Conservation (phyloP, 2,888 invertebrate genomes). For the Biston betularia region DNA sequence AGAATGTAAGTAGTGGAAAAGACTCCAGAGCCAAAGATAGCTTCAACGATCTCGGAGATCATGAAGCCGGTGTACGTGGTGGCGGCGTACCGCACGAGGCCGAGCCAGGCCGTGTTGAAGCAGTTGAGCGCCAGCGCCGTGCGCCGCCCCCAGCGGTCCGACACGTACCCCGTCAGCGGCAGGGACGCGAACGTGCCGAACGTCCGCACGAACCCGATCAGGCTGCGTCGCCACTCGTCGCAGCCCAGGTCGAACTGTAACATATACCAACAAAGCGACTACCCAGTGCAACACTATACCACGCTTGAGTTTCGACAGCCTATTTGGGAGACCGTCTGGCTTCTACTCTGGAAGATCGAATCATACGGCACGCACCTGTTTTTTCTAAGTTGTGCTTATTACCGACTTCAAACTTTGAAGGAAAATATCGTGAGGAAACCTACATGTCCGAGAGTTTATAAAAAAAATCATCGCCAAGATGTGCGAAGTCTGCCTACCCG, state of each 20-base stretch:
- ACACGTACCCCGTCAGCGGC: slow-evolving; percentile 89
- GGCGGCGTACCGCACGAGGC: slow-evolving; percentile 86
- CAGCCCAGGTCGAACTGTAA: slow-evolving; percentile 87
- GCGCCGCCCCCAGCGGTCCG: slow-evolving; percentile 90
- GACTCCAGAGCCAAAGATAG: slow-evolving; percentile 88
- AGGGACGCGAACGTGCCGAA: slow-evolving; percentile 89
- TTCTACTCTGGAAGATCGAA: too few relatives aligned
- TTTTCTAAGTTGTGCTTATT: too few relatives aligned
- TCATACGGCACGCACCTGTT: too few relatives aligned
- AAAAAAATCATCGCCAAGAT: neutral
- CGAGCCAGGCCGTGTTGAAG: slow-evolving; percentile 87
- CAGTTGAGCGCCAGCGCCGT: slow-evolving; percentile 85
- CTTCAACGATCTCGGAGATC: slow-evolving; percentile 89
- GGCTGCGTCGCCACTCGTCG: slow-evolving; percentile 89
- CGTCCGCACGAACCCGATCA: slow-evolving; percentile 90
- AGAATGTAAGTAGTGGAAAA: slow-evolving; percentile 90
- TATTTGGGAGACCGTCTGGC: too few relatives aligned
- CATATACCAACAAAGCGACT: neutral
- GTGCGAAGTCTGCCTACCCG: too few relatives aligned
- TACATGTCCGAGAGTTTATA: too few relatives aligned
- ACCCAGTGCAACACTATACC: neutral
- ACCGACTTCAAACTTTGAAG: too few relatives aligned
- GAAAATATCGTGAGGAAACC: too few relatives aligned
- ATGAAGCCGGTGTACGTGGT: slow-evolving; percentile 88
- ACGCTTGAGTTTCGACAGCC: neutral